Conservation (phyloP, 2,888 invertebrate genomes). For the Papilio demoleus region DNA sequence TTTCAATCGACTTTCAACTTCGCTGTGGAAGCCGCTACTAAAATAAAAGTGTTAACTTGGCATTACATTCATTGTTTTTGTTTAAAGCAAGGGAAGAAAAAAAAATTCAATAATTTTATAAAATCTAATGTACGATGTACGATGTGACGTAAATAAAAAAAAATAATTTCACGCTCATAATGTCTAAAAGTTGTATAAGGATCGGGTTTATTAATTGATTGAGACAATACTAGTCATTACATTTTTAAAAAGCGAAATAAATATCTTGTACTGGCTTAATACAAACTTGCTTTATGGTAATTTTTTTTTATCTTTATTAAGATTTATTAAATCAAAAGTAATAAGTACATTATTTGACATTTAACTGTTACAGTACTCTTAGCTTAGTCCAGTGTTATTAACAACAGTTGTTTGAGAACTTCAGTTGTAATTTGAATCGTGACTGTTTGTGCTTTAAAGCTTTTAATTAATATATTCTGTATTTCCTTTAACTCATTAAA, state of each 20-base stretch:
- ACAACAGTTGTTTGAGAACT: not conserved
- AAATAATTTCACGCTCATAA: too few relatives aligned
- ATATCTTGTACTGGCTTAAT: too few relatives aligned
- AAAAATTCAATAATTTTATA: not conserved
- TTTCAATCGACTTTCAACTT: conserved; percentile 5
- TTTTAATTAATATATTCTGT: not conserved
- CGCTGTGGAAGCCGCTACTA: not conserved
- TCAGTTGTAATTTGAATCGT: not conserved
- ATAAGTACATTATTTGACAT: too few relatives aligned
- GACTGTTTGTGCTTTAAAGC: not conserved
- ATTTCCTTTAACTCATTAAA: not conserved
- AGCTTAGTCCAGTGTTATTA: not conserved
- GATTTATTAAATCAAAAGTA: too few relatives aligned
- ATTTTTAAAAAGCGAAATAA: too few relatives aligned
- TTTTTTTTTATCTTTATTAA: too few relatives aligned
- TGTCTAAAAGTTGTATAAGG: too few relatives aligned
- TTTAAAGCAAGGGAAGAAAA: not conserved
- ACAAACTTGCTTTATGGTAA: too few relatives aligned
- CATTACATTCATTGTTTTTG: not conserved
- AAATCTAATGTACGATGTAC: too few relatives aligned
- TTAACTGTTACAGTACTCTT: not conserved
- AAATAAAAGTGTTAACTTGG: conserved; percentile 9
- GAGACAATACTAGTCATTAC: too few relatives aligned
- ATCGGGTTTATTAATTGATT: too few relatives aligned
- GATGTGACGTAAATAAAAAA: not conserved